A percentile compares a stretch with the other conserved stretches of the same genome.
Evolutionary conservation across 64 coral and sea anemone genomes (phyloP).

Genomic region (Hydrozoanthus tunicans): DNA sequence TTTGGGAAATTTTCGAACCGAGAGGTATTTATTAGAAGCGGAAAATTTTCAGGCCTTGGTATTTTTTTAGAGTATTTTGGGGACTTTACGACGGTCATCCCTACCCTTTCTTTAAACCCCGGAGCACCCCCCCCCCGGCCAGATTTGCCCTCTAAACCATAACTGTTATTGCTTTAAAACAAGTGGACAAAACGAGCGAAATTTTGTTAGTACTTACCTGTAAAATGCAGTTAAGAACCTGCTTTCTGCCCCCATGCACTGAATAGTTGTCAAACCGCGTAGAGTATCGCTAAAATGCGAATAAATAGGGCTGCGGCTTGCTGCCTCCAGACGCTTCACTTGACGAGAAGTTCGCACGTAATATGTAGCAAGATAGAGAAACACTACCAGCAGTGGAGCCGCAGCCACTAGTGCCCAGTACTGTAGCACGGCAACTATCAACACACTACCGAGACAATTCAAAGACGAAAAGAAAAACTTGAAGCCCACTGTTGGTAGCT

Average conservation of each 20-base stretch:
- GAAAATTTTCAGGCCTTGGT: no score
- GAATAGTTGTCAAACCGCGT: conserved; percentile 40
- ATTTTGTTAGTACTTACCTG: conserved; percentile 10
- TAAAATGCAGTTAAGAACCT: conserved; percentile 40
- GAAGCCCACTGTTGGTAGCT: conserved; percentile 48
- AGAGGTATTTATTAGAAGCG: no score
- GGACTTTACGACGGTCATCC: no score
- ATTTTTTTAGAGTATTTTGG: no score
- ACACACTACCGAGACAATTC: conserved; percentile 18
- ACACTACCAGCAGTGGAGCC: conserved; percentile 24
- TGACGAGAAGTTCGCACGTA: conserved; percentile 45
- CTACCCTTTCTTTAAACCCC: no score
- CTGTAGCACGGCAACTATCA: conserved; percentile 22
- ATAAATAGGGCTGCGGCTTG: conserved; percentile 27
- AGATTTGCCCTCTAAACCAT: no score
- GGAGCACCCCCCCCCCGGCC: no score
- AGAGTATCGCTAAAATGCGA: conserved; percentile 56
- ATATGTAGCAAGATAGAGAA: conserved; percentile 20
- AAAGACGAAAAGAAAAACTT: conserved; percentile 52
- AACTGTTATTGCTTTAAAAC: background rate
- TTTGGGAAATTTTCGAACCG: no score
- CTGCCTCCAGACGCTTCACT: conserved; percentile 14
- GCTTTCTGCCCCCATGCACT: conserved; percentile 32
- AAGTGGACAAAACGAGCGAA: background rate
- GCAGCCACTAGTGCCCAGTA: conserved; percentile 36